Conservation (phyloP, 1,140 invertebrate species). For the Camponotus vicinus region DNA sequence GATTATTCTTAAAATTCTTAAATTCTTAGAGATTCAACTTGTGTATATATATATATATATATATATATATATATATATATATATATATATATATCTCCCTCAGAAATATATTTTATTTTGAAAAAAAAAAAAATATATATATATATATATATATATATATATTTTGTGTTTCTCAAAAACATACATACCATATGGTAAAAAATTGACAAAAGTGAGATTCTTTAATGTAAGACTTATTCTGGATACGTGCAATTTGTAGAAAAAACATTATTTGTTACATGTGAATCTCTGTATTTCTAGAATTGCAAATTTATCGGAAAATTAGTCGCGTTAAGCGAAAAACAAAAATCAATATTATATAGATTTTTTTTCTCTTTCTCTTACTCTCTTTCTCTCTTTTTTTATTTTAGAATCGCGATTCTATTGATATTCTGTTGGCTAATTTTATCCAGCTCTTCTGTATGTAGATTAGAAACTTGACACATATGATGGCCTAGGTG, state of each 20-base stretch:
- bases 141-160: no score
- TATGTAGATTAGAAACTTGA: constrained; percentile 51
- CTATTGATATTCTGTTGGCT: constrained; percentile 5
- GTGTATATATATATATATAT: no score
- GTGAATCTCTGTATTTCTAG: not conserved
- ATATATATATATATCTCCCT: not conserved
- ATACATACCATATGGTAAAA: not conserved
- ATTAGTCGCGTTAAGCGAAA: not conserved
- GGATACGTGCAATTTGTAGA: not conserved
- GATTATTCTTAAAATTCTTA: not conserved
- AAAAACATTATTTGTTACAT: not conserved
- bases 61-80: no score
- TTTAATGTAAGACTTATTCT: not conserved
- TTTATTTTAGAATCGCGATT: not conserved
- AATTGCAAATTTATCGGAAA: constrained; percentile 27
- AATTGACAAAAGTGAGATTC: not conserved
- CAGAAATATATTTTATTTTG: constrained; percentile 23
- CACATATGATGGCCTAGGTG: constrained; percentile 26
- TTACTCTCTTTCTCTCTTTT: no score
- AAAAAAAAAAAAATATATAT: no score
- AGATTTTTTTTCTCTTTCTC: not conserved
- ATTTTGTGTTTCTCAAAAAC: not conserved
- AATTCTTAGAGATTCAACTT: not conserved
- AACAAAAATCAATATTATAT: constrained; percentile 12
- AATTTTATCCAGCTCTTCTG: constrained; percentile 30